Percentiles rank a stretch among this genome's conserved stretches.
phyloP scores from a whole-genome alignment of 2,797 vertebrate genomes.

The Falco columbarius region DNA sequence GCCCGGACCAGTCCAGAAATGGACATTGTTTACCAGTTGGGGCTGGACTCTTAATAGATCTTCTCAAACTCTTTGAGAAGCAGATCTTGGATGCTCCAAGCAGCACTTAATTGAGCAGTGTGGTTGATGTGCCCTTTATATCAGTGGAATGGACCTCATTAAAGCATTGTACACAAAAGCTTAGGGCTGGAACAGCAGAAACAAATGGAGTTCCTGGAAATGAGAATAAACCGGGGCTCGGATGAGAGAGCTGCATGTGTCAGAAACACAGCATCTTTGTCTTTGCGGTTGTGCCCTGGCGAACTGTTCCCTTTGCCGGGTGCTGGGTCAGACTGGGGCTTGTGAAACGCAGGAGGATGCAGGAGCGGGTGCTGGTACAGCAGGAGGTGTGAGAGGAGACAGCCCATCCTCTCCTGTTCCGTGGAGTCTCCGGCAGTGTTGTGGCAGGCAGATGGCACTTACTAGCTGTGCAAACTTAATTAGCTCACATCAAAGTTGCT shows the following conservation, averaged over 20 bases:
- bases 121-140: not conserved
- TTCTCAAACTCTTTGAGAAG: slow-evolving; percentile 12
- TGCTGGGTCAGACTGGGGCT: not conserved
- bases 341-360: not conserved
- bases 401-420: not conserved
- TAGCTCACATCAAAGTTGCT: slow-evolving; percentile 67
- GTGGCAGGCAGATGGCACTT: slow-evolving; percentile 63
- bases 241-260: not conserved
- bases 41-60: not conserved
- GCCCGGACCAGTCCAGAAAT: not conserved
- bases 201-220: slow-evolving; percentile 5
- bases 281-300: not conserved
- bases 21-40: not conserved
- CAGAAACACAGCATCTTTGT: not conserved
- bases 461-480: slow-evolving; percentile 74
- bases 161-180: not conserved
- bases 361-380: not conserved
- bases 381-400: not conserved
- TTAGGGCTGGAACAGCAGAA: not conserved
- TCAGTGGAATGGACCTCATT: not conserved
- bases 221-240: not conserved
- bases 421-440: not conserved
- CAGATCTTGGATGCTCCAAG: not conserved
- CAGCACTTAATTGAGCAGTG: not conserved
- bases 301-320: not conserved